A percentile compares a stretch with the other conserved stretches of the same genome.
Conservation (phyloP, 2,113 vertebrate genomes). For the Spermophilus dauricus region DNA sequence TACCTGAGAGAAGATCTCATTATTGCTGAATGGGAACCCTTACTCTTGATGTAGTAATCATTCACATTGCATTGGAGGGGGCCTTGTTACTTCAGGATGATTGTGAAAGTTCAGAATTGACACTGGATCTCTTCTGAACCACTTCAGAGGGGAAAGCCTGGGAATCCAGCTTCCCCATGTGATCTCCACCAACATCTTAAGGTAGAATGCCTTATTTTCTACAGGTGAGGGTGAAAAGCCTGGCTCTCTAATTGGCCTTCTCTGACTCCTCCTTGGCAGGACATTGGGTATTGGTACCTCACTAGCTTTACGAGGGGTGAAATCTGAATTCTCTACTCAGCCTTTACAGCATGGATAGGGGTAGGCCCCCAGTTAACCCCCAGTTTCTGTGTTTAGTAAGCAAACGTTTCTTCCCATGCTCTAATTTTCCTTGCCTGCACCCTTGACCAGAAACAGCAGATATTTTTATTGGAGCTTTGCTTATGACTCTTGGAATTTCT, state of each 20-base stretch:
- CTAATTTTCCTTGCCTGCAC: background rate
- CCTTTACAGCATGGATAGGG: rapidly evolving
- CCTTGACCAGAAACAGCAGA: background rate
- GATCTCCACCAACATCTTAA: background rate
- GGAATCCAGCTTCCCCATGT: background rate
- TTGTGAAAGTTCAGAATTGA: too few relatives aligned
- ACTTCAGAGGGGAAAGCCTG: background rate
- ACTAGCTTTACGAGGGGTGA: background rate
- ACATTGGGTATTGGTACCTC: background rate
- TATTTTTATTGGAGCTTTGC: background rate
- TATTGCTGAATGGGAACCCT: background rate
- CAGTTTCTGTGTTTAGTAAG: background rate
- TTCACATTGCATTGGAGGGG: background rate
- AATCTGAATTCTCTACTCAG: too few relatives aligned
- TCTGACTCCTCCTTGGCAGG: background rate
- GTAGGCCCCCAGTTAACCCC: rapidly evolving
- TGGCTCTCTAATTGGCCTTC: background rate
- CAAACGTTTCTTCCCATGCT: background rate
- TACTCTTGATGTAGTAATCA: too few relatives aligned
- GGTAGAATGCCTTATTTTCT: background rate
- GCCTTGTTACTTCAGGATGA: background rate
- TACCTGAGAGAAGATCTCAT: too few relatives aligned
- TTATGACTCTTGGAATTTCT: background rate
- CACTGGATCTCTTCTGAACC: background rate
- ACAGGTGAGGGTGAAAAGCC: background rate